Conservation (phyloP, 2,888 invertebrate species). For the Coecobrya sp. region DNA sequence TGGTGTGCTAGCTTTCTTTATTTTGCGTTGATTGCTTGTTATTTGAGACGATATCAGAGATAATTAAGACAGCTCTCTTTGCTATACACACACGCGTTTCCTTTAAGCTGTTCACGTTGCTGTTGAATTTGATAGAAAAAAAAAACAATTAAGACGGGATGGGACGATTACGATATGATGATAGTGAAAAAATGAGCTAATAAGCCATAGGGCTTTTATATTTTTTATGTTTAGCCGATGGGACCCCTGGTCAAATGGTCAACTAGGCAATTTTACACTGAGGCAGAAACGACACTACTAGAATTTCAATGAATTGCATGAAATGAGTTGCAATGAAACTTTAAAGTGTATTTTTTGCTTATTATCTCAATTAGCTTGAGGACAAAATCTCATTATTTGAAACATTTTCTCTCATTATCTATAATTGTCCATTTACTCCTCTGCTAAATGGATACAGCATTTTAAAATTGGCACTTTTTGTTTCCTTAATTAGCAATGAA, state of each 20-base stretch:
- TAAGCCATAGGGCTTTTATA: slow-evolving; percentile 9
- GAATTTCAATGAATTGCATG: slow-evolving; percentile 3
- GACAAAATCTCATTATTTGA: slow-evolving; percentile 49
- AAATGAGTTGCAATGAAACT: too few species aligned
- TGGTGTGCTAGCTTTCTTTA: slow-evolving; percentile 6
- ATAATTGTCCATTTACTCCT: not conserved
- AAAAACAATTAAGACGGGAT: slow-evolving; percentile 58
- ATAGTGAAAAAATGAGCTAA: slow-evolving; percentile 6
- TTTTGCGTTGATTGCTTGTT: slow-evolving; percentile 40
- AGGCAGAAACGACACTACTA: not conserved
- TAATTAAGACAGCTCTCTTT: slow-evolving; percentile 68
- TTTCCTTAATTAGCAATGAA: slow-evolving; percentile 30
- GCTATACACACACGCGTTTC: slow-evolving; percentile 4
- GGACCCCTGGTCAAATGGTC: not conserved
- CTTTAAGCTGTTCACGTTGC: not conserved
- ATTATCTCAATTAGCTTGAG: slow-evolving; percentile 33
- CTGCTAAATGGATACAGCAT: not conserved
- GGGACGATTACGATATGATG: not conserved
- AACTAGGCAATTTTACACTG: not conserved
- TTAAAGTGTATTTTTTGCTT: slow-evolving; percentile 16
- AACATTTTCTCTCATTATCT: slow-evolving; percentile 39
- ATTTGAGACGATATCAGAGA: slow-evolving; percentile 39
- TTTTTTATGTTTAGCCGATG: not conserved
- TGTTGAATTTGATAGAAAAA: not conserved
- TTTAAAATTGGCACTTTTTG: slow-evolving; percentile 40